Base-by-base conservation (phyloP, 2,888 invertebrate species). In the Ennomos quercinarius region DNA sequence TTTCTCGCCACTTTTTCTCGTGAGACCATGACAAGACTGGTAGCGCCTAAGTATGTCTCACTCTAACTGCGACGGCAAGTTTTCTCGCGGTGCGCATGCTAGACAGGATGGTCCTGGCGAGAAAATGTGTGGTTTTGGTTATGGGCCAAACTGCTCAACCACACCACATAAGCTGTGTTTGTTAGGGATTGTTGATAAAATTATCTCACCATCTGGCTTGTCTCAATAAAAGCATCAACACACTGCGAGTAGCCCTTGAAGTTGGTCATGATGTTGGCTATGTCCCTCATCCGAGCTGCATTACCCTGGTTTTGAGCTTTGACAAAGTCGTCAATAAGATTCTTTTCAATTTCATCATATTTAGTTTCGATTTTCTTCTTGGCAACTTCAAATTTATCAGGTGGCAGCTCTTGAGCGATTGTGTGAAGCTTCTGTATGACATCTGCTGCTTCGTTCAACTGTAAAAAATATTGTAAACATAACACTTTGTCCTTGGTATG, bases 201-300 rank as follows among this genome's bases (percentile, higher is more conserved):
- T 10, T 27, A 13, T 65, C 78, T 86, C 91, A 96, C 97, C 95
- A 96, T 95, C 93, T 99, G 99, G 84, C 98, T 97, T 71, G 98
- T 97, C 80, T 99, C 98, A 76, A 99, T 99, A 81, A 97, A 99
- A 0, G 98, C 98, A 92, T 99, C 97, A 49, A 99, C 95, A 87
- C 99, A 99, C 71, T 98, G 97, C 0, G 97, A 96, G 86, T 99
- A 99, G 1, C 98, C 97, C 91, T 99, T 99, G 80, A 99, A 99
- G 78, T 99, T 98, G 0, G 97, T 97, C 74, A 99, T 93, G 46
- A 99, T 97, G 52, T 94, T 95, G 0, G 99, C 99, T 66, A 99
- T 95, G 74, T 97, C 96, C 77, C 97, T 98, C 99, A 99, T 99
- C 74, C 97, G 95, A 38, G 94, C 93, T 68, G 96, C 95, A 80